Percentiles rank a stretch among this genome's conserved stretches.
phyloP scores from a whole-genome alignment of 1,140 invertebrate genomes.

The Sipha flava region DNA sequence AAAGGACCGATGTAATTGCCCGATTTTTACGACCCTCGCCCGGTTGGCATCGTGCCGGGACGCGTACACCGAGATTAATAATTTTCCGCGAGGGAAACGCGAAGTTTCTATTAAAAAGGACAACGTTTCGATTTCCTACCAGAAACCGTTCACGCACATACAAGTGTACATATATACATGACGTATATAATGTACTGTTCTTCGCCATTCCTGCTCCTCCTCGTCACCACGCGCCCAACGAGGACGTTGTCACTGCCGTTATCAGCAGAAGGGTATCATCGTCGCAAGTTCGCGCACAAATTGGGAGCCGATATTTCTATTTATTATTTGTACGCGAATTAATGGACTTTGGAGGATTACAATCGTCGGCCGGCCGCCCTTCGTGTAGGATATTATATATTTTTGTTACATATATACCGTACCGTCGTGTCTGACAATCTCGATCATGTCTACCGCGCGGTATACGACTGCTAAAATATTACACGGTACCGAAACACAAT shows the following conservation, averaged over 20 bases:
- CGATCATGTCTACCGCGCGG: not conserved
- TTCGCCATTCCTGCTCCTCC: too few relatives aligned
- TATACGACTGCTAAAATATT: not conserved
- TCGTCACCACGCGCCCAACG: too few relatives aligned
- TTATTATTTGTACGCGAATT: conserved; percentile 23
- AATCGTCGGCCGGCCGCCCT: not conserved
- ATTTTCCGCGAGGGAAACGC: conserved; percentile 5
- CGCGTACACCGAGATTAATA: conserved; percentile 15
- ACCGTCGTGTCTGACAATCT: not conserved
- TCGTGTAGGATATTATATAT: not conserved
- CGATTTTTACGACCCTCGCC: conserved; percentile 20
- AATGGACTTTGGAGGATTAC: conserved; percentile 10
- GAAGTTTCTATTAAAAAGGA: conserved; percentile 13
- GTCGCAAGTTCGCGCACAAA: not conserved
- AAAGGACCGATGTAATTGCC: conserved; percentile 25
- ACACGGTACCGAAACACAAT: not conserved
- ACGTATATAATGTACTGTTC: too few relatives aligned
- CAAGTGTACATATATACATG: not conserved
- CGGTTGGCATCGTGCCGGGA: conserved; percentile 9
- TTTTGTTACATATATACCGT: not conserved
- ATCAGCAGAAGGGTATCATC: not conserved
- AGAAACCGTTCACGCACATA: not conserved
- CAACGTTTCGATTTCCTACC: not conserved
- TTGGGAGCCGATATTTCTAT: conserved; percentile 18
- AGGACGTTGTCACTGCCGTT: not conserved